Base-by-base conservation (phyloP, 1,140 invertebrate species). In the Epicauta chinensis region DNA sequence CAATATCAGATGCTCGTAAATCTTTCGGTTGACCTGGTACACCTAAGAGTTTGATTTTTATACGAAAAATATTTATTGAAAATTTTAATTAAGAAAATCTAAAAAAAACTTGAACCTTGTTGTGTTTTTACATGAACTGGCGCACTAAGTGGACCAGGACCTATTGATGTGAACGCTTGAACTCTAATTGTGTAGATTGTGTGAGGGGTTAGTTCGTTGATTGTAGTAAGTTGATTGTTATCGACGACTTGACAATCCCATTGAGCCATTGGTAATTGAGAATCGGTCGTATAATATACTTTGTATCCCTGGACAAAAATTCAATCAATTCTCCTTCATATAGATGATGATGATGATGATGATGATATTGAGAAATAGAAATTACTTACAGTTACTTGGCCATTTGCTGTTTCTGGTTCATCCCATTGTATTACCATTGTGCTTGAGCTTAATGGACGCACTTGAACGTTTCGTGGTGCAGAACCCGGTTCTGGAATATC, bases 401-500 rank as follows among this genome's bases (percentile, higher is more conserved):
- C 96, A 73, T 98, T 97, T 12, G 94, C 92, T 58, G 88, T 93
- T 71, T 96, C 92, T 14, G 95, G 95, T 68, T 93, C 91, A 66
- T 94, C 88, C 96, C 96, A 99, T 65, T 95, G 91, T 63, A 99
- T 93, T 47, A 83, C 84, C 83, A 98, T 92, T 12, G 93, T 97
- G 66, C 84, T 93, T 11, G 93, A 91, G 69, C 92, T 97, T 35
- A 97, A 78, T 11, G 94, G 91, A 41, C 91, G 78, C 34, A 93
- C 93, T 77, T 90, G 85, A 11, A 98, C 90, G 73, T 95, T 94
- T 50, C 87, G 77, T 23, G 96, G 95, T 41, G 95, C 89, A 63
- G 89, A 92, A 65, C 93, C 93, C 38, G 95, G 94, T 80, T 91
- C 93, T 97, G 46, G 34, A 60, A 62, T 40, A 17, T n/a, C 6